phyloP scores from a whole-genome alignment of 2,888 invertebrate species.

The Metacarcinus magister region DNA sequence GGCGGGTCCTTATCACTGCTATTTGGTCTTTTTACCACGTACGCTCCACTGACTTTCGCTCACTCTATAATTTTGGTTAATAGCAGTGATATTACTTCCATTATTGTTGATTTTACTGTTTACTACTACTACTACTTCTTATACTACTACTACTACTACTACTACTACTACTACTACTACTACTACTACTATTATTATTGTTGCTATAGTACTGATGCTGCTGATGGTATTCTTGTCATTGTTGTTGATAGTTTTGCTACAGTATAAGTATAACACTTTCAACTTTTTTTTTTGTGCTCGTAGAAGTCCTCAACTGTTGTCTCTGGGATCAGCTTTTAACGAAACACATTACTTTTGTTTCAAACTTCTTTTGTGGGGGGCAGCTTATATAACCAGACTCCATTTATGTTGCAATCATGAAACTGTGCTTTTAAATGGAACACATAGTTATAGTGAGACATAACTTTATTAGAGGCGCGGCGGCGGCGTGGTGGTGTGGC shows the following conservation, averaged over 20 bases:
- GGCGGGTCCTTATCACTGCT: background rate
- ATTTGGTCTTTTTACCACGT: background rate
- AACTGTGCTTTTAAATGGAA: background rate
- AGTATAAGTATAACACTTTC: too few relatives aligned
- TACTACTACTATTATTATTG: background rate
- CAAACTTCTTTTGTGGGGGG: too few relatives aligned
- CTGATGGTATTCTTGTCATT: background rate
- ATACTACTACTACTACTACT: background rate
- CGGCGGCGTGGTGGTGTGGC: too few relatives aligned
- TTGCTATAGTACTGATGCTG: background rate
- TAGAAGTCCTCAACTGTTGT: too few relatives aligned
- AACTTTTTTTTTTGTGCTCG: too few relatives aligned
- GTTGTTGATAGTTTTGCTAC: background rate
- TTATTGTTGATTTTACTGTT: background rate
- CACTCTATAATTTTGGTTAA: background rate
- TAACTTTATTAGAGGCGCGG: constrained; percentile 13
- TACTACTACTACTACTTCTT: too few relatives aligned
- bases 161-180: constrained; percentile 9
- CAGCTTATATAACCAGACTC: background rate
- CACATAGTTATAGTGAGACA: background rate
- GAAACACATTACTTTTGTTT: too few relatives aligned
- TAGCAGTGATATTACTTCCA: background rate
- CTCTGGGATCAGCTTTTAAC: too few relatives aligned
- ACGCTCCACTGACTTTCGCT: background rate
- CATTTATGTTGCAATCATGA: background rate